Conservation (phyloP, 2,797 vertebrate species). For the Siniperca undulata region DNA sequence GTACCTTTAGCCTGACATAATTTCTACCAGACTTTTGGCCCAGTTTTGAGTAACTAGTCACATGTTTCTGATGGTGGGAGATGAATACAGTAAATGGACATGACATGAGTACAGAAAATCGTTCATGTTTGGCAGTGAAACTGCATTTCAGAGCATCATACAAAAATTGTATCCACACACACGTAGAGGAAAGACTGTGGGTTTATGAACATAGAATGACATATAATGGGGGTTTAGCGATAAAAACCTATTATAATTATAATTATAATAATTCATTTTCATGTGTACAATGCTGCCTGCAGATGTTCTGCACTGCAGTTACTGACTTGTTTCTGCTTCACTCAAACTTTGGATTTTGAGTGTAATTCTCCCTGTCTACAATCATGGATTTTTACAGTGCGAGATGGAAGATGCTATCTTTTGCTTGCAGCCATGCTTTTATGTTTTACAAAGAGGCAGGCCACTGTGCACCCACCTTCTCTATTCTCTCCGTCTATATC, state of each 20-base stretch:
- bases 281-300: neutral
- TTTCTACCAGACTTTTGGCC: slow-evolving; percentile 59
- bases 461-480: slow-evolving; percentile 70
- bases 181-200: neutral
- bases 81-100: neutral
- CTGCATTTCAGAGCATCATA: slow-evolving; percentile 2
- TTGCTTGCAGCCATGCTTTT: slow-evolving; percentile 68
- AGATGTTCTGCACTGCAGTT: neutral
- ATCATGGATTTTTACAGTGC: slow-evolving; percentile 44
- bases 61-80: slow-evolving; percentile 5
- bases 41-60: slow-evolving; percentile 40
- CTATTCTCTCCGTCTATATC: slow-evolving; percentile 60
- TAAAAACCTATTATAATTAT: neutral
- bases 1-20: slow-evolving; percentile 66
- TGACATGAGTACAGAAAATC: neutral
- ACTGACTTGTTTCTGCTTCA: neutral
- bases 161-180: neutral
- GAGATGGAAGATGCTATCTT: slow-evolving; percentile 66
- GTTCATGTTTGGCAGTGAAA: neutral
- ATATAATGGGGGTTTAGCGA: neutral
- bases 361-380: slow-evolving; percentile 32
- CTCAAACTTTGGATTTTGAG: slow-evolving; percentile 26
- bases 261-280: slow-evolving; percentile 4
- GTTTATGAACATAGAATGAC: slow-evolving; percentile 1
- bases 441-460: slow-evolving; percentile 68